These are phyloP conservation scores for Acanthopleura granulata DNA, from an alignment of 2,888 invertebrate species.

Conservation along the genomic window DNA sequence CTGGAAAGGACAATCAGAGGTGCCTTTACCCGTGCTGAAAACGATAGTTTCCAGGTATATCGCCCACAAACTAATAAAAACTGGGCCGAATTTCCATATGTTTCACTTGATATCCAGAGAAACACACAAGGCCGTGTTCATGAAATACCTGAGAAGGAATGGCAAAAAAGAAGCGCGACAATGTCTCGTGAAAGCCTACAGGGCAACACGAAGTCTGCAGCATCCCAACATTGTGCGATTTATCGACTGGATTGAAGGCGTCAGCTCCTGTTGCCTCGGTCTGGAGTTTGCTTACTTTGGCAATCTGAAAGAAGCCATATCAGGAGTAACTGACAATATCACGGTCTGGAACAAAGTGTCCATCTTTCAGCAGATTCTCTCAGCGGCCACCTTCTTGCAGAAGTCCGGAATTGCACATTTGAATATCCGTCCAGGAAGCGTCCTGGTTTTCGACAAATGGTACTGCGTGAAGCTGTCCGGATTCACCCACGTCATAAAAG, in stretches of 20 bases:
- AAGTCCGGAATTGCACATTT: background rate
- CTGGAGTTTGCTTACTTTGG: background rate
- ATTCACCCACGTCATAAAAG: background rate
- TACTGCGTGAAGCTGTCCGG: background rate
- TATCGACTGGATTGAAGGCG: background rate
- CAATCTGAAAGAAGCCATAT: background rate
- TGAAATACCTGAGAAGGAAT: background rate
- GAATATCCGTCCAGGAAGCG: slow-evolving; percentile 12
- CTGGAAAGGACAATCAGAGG: no score
- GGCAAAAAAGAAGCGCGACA: no score
- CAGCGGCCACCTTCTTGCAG: background rate
- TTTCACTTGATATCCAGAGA: slow-evolving; percentile 1
- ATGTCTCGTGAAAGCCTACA: background rate
- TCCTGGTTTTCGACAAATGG: slow-evolving; percentile 16
- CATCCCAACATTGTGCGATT: background rate
- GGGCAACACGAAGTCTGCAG: background rate
- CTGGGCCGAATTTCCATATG: background rate
- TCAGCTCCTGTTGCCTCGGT: background rate
- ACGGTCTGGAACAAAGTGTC: background rate
- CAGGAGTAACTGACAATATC: background rate
- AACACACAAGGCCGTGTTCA: background rate
- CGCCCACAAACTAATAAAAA: background rate
- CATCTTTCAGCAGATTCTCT: background rate
- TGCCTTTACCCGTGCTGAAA: no score
- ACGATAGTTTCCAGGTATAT: background rate